A percentile compares a stretch with the other conserved stretches of the same genome.
phyloP scores from a whole-genome alignment of 1,140 invertebrate species.

The Drosophila paulistorum region DNA sequence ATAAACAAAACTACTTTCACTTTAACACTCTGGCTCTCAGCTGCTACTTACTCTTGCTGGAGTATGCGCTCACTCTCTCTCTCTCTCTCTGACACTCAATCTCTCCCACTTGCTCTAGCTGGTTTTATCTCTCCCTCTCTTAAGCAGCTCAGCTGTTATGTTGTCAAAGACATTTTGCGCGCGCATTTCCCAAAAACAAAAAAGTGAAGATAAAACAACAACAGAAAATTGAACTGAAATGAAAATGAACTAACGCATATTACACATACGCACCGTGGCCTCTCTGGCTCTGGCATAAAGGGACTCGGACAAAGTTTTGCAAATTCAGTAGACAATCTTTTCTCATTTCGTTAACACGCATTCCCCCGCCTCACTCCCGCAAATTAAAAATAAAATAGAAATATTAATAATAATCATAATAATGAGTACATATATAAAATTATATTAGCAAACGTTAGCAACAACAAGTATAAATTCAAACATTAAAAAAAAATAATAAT shows the following conservation, averaged over 20 bases:
- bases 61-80: constrained; percentile 41
- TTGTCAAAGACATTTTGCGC: constrained; percentile 71
- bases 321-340: constrained; percentile 80
- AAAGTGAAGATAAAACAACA: too few species aligned
- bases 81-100: constrained; percentile 22
- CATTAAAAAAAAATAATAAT: not conserved
- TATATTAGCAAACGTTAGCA: constrained; percentile 29
- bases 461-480: constrained; percentile 30
- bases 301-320: constrained; percentile 60
- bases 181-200: constrained; percentile 58
- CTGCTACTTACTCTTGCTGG: constrained; percentile 13
- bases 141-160: constrained; percentile 68
- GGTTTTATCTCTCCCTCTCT: constrained; percentile 19
- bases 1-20: constrained; percentile 77
- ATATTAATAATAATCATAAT: constrained; percentile 36
- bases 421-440: constrained; percentile 13
- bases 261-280: constrained; percentile 62
- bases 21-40: constrained; percentile 42
- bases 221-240: constrained; percentile 45
- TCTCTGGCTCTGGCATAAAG: constrained; percentile 42
- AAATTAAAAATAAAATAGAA: constrained; percentile 41
- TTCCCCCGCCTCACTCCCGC: not conserved
- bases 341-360: constrained; percentile 80
- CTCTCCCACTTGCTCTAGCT: constrained; percentile 32
- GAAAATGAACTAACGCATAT: constrained; percentile 45